A percentile compares a stretch with the other conserved stretches of the same genome.
These are phyloP conservation scores for Alethe diademata DNA, from an alignment of 2,113 vertebrate genomes.

Conservation along the genomic window DNA sequence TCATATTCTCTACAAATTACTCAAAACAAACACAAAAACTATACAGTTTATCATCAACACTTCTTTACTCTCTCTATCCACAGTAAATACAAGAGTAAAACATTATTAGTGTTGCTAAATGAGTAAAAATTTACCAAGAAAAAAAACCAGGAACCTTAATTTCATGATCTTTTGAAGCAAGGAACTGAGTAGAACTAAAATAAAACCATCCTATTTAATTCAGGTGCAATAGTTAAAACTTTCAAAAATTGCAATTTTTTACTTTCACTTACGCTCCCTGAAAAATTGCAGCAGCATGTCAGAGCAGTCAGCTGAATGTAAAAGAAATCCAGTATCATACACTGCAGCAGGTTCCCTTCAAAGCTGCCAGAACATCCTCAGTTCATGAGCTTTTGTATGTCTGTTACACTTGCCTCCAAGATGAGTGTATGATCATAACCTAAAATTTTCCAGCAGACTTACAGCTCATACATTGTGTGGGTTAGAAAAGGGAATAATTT, in stretches of 20 bases:
- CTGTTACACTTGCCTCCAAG: neutral
- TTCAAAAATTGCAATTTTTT: neutral
- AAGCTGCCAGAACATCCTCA: neutral
- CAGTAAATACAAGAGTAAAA: neutral
- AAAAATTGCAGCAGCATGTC: neutral
- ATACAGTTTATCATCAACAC: neutral
- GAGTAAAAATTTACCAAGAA: neutral
- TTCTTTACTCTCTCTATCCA: neutral
- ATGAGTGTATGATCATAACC: neutral
- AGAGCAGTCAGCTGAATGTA: neutral
- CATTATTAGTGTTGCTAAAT: neutral
- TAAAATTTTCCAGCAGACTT: neutral
- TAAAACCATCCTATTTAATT: neutral
- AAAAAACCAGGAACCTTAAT: neutral
- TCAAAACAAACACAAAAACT: neutral
- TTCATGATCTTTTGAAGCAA: neutral
- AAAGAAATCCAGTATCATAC: neutral
- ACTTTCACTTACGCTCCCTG: neutral
- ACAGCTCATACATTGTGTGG: neutral
- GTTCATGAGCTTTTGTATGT: neutral
- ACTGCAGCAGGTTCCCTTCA: neutral
- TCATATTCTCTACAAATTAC: neutral
- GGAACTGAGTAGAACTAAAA: neutral
- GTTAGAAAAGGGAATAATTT: neutral
- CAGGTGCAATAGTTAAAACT: neutral